A percentile compares a stretch with the other conserved stretches of the same genome.
Evolutionary conservation across 2,797 vertebrate genomes (phyloP).

Genomic region (Mionectes olivaceus): DNA sequence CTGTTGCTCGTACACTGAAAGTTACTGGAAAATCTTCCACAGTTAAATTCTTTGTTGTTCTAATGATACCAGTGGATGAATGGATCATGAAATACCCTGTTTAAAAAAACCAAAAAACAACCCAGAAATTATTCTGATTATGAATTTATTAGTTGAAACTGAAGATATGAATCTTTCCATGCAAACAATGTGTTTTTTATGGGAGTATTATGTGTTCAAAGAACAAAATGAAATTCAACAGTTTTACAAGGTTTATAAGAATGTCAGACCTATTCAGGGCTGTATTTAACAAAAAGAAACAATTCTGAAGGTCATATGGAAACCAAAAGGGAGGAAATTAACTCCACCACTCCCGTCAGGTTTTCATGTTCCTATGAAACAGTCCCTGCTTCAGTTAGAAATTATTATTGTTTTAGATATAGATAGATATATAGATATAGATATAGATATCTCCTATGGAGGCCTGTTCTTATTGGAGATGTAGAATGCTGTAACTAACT

Average conservation of each 20-base stretch:
- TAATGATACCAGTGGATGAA: slow-evolving; percentile 50
- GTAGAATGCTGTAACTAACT: not conserved
- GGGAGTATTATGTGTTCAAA: not conserved
- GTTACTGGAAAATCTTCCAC: slow-evolving; percentile 48
- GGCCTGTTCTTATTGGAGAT: not conserved
- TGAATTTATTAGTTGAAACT: not conserved
- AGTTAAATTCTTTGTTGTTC: slow-evolving; percentile 35
- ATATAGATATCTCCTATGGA: not conserved
- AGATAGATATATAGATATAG: too few species aligned
- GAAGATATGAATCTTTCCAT: not conserved
- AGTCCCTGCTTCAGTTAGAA: not conserved
- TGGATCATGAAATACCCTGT: slow-evolving; percentile 62
- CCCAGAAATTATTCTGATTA: not conserved
- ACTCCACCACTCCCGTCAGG: not conserved
- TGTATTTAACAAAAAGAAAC: not conserved
- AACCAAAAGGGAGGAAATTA: not conserved
- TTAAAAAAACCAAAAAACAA: not conserved
- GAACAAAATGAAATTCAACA: not conserved
- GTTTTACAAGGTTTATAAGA: not conserved
- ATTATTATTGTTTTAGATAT: not conserved
- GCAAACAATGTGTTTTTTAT: not conserved
- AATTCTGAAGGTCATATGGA: not conserved
- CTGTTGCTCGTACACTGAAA: slow-evolving; percentile 54
- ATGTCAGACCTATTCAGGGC: not conserved
- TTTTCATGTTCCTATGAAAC: not conserved